A percentile compares a stretch with the other conserved stretches of the same genome.
Conservation (phyloP, 2,797 vertebrate species). For the Apogon hyalosoma region DNA sequence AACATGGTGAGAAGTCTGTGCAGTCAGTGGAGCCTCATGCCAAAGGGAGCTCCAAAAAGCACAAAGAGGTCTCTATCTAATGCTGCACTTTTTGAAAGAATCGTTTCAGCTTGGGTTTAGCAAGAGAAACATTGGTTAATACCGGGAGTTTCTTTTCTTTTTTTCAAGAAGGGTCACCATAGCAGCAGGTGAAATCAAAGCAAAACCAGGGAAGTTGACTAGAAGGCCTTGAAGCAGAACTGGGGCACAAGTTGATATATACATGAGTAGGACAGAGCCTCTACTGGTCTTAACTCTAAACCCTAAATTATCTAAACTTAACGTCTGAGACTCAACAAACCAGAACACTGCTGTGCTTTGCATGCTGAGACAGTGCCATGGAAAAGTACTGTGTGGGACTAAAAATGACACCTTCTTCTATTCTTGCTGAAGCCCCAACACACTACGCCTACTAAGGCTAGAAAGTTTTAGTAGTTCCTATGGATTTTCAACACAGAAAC, state of each 20-base stretch:
- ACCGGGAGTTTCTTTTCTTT: slow-evolving; percentile 20
- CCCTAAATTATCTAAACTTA: slow-evolving; percentile 45
- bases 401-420: slow-evolving; percentile 48
- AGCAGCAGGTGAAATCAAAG: slow-evolving; percentile 72
- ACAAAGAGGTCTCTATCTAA: slow-evolving; percentile 77
- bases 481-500: slow-evolving; percentile 44
- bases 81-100: slow-evolving; percentile 55
- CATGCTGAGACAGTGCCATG: slow-evolving; percentile 47
- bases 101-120: slow-evolving; percentile 60
- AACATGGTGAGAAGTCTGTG: slow-evolving; percentile 67
- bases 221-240: slow-evolving; percentile 14
- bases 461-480: slow-evolving; percentile 43
- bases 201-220: slow-evolving; percentile 43
- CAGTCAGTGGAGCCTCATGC: slow-evolving; percentile 52
- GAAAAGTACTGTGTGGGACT: slow-evolving; percentile 66
- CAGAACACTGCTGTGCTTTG: slow-evolving; percentile 29
- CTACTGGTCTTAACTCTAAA: slow-evolving; percentile 39
- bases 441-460: slow-evolving; percentile 22
- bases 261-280: slow-evolving; percentile 15
- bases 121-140: slow-evolving; percentile 60
- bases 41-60: slow-evolving; percentile 62
- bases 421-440: slow-evolving; percentile 38
- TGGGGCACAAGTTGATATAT: slow-evolving; percentile 27
- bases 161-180: slow-evolving; percentile 53
- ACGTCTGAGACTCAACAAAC: slow-evolving; percentile 45